phyloP scores from a whole-genome alignment of 2,797 vertebrate species.

The Petrocephalus sullivani region DNA sequence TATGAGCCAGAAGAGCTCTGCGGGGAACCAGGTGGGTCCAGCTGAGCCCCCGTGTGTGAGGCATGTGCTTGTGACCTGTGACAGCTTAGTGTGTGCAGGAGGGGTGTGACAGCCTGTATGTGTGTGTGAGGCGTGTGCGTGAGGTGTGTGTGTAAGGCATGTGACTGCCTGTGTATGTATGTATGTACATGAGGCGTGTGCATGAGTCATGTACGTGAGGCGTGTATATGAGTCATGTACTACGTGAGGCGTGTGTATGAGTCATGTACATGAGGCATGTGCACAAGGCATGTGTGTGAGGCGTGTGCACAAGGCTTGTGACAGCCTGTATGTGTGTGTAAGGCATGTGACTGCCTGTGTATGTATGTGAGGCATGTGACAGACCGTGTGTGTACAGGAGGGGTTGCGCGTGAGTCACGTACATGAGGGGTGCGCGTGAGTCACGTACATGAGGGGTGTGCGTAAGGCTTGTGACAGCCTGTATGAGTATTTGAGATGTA shows the following conservation, averaged over 20 bases:
- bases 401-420: background rate
- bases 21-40: constrained; percentile 82
- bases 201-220: background rate
- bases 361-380: background rate
- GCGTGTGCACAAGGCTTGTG: background rate
- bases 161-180: background rate
- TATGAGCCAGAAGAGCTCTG: constrained; percentile 83
- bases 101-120: background rate
- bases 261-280: too few relatives aligned
- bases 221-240: background rate
- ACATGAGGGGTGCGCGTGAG: too few relatives aligned
- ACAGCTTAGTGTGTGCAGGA: background rate
- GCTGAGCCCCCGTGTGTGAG: background rate
- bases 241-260: too few relatives aligned
- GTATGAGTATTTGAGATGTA: background rate
- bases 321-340: background rate
- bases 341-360: background rate
- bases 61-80: background rate
- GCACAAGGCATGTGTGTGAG: background rate
- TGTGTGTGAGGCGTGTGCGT: background rate
- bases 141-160: background rate
- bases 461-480: too few relatives aligned
- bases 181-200: background rate
- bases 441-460: too few relatives aligned
- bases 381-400: background rate